Percentiles rank a stretch among this genome's conserved stretches.
Conservation (phyloP, 1,140 invertebrate genomes). For the Hetaerina americana region DNA sequence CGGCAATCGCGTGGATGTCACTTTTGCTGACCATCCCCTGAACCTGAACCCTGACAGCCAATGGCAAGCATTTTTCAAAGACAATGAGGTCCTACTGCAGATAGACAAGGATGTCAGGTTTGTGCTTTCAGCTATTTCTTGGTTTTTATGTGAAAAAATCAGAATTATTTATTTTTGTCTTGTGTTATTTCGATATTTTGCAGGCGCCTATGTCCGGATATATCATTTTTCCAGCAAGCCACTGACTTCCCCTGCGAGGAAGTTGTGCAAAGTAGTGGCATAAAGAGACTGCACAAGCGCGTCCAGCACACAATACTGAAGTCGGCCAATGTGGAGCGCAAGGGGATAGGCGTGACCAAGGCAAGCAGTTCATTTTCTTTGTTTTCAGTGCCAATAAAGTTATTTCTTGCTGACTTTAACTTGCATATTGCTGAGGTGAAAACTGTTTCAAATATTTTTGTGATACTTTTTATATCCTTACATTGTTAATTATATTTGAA, state of each 20-base stretch:
- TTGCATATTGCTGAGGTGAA: not conserved
- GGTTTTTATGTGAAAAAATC: not conserved
- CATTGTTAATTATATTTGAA: slow-evolving; percentile 9
- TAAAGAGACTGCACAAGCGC: slow-evolving; percentile 68
- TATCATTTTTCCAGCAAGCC: slow-evolving; percentile 91
- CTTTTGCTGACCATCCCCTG: slow-evolving; percentile 69
- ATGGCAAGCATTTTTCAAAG: slow-evolving; percentile 89
- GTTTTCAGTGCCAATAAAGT: not conserved
- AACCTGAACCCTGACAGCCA: slow-evolving; percentile 86
- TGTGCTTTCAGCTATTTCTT: not conserved
- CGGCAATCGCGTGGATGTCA: slow-evolving; percentile 38
- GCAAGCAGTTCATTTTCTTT: slow-evolving; percentile 32
- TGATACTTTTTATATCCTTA: slow-evolving; percentile 1
- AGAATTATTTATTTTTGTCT: not conserved
- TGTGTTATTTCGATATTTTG: slow-evolving; percentile 17
- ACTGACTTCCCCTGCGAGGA: slow-evolving; percentile 70
- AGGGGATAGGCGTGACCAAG: slow-evolving; percentile 80
- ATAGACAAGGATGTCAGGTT: slow-evolving; percentile 94
- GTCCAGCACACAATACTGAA: slow-evolving; percentile 75
- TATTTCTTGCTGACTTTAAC: not conserved
- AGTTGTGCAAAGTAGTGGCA: slow-evolving; percentile 57
- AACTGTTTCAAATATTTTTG: not conserved
- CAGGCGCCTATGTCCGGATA: slow-evolving; percentile 83
- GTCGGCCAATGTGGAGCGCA: slow-evolving; percentile 75
- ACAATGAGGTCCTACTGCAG: slow-evolving; percentile 91